Conservation (phyloP, 2,113 vertebrate species). For the Bos javanicus region DNA sequence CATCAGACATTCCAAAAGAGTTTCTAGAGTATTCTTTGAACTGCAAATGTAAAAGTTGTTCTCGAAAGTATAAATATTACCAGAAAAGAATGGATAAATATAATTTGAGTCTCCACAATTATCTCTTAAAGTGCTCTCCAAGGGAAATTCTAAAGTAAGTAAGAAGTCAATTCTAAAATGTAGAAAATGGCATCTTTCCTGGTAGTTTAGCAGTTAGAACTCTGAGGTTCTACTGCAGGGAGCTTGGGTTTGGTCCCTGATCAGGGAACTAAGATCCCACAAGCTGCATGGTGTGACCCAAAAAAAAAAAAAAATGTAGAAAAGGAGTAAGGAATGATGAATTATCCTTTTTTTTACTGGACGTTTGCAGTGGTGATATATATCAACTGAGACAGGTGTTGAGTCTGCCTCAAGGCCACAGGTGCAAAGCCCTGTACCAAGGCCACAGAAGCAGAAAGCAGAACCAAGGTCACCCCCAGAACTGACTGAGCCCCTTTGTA, state of each 20-base stretch:
- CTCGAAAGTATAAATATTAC: neutral
- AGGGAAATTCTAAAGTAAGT: neutral
- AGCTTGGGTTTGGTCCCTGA: neutral
- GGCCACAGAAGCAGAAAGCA: neutral
- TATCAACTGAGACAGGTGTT: neutral
- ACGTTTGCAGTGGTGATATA: neutral
- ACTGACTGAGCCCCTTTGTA: neutral
- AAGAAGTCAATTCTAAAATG: neutral
- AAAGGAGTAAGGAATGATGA: neutral
- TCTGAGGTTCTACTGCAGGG: neutral
- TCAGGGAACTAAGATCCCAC: neutral
- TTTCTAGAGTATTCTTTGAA: neutral
- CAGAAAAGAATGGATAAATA: neutral
- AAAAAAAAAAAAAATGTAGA: neutral
- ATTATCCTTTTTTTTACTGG: neutral
- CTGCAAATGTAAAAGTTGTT: neutral
- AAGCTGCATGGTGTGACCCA: neutral
- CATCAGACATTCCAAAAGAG: neutral
- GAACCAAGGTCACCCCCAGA: neutral
- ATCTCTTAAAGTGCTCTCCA: neutral
- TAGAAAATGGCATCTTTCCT: neutral
- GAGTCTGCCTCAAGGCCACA: neutral
- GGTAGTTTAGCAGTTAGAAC: fast-evolving
- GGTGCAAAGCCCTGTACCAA: neutral
- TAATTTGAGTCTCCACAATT: neutral